Base-by-base conservation (phyloP, 2,888 invertebrate genomes). In the Heliconius cydno region DNA sequence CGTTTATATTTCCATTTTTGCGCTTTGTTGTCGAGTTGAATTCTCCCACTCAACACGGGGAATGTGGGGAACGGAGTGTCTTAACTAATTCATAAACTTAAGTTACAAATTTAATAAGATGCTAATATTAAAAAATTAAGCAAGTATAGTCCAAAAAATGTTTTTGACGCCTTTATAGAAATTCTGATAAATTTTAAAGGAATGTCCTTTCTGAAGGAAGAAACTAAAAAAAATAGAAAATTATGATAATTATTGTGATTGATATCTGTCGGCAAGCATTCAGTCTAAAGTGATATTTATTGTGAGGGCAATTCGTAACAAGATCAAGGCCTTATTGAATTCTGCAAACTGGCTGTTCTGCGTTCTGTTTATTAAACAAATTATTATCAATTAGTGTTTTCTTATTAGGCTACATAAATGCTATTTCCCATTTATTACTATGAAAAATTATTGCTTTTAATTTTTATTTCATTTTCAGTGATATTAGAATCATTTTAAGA, bases 321-420 rank as follows among this genome's bases (percentile, higher is more conserved):
- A 41, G 68, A 70, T 70, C 41, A 41, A 41, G 41, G n/a, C 70
- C 25, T 68, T 68, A 70, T 70, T 46, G 25, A 41, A 46, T 70
- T 70, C 46, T 25, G 70, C 28, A 68, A n/a, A 38, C 25, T 1
- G 41, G 19, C 25, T 38, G n/a, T n/a, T 70, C 41, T 70, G 41
- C 15, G 25, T 46, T 70, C 6, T 41, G 41, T 70, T 46, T 12
- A 25, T n/a, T 70, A 25, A 46, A 46, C 41, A 25, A n/a, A 70
- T 70, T 70, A 68, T 68, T 68, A 46, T 1, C 25, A 70, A 70
- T 70, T 70, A 70, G 70, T 46, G 46, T 46, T 70, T 25, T 41
- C 70, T 70, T 41, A 46, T 70, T 70, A 70, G 67, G n/a, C n/a
- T n/a, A n/a, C 38, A n/a, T n/a, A 38, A 68, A 68, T 30, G 9